Base-by-base conservation (phyloP, 2,797 vertebrate species). In the Cossypha caffra region DNA sequence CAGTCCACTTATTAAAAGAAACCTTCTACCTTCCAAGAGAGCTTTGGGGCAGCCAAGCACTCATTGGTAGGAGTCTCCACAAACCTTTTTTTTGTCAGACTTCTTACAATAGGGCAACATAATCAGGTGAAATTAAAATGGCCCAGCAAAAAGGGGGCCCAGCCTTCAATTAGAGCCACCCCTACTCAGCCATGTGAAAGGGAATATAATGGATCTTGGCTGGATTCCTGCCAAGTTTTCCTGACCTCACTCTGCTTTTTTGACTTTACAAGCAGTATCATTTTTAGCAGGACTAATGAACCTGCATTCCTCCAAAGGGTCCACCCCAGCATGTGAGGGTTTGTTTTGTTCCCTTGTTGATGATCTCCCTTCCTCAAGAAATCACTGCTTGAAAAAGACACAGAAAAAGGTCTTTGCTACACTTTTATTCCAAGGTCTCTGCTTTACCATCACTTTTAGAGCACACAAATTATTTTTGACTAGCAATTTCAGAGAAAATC, bases 261-360 rank as follows among this genome's bases (percentile, higher is more conserved):
- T 91, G 92, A 92, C 88, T 96, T 38, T n/a, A 61, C 61, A 68
- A 0, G 1, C 57, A 71, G 58, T 66, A 89, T 91, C 87, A 74
- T 45, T 82, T 95, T 96, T 84, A 97, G 95, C 71, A 95, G 92
- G 69, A 75, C 92, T 97, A 96, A 97, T 83, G 92, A 96, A 77
- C 61, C 93, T 86, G 43, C 87, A 91, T 96, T 96, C 95, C 74
- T 91, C 91, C 73, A 83, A 88, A 72, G 78, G 87, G 80, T 67
- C 75, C 78, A 77, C 67, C 75, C 75, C 94, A 96, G 89, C 80
- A 62, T 67, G 86, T 20, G 84, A 80, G 55, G 10, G 16, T 38
- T 82, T 82, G 40, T 62, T 83, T 91, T 63, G 58, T 45, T 59
- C 71, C 83, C 77, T 79, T 74, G 59, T 40, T 90, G 85, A 87